Evolutionary conservation across 2,113 vertebrate genomes (phyloP).

Genomic region (Stomatorhinus ivindoensis): DNA sequence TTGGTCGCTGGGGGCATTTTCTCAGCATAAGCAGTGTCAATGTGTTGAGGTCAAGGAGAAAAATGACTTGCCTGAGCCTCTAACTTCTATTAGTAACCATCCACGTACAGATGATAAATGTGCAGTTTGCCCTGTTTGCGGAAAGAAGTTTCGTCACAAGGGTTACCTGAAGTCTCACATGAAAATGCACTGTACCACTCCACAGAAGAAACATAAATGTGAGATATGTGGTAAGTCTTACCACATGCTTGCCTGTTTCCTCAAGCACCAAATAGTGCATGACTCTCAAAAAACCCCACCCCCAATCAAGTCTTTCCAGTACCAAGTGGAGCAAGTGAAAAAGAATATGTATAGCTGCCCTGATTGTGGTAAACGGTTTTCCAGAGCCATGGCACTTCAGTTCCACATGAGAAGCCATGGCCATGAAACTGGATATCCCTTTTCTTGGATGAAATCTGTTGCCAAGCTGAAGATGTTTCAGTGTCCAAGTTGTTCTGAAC

Average conservation of each 20-base stretch:
- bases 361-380: slow-evolving; percentile 62
- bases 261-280: slow-evolving; percentile 60
- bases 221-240: slow-evolving; percentile 59
- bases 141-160: slow-evolving; percentile 54
- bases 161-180: slow-evolving; percentile 55
- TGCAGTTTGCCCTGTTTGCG: slow-evolving; percentile 50
- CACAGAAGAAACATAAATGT: slow-evolving; percentile 56
- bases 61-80: slow-evolving; percentile 23
- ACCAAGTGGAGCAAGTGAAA: slow-evolving; percentile 61
- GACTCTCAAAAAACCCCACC: slow-evolving; percentile 44
- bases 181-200: slow-evolving; percentile 43
- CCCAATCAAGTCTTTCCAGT: slow-evolving; percentile 58
- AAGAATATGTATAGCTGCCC: slow-evolving; percentile 63
- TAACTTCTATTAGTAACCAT: slow-evolving; percentile 35
- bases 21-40: slow-evolving; percentile 60
- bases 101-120: slow-evolving; percentile 36
- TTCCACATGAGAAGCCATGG: slow-evolving; percentile 69
- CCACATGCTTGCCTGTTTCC: slow-evolving; percentile 58
- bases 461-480: slow-evolving; percentile 35
- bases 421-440: slow-evolving; percentile 47
- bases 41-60: slow-evolving; percentile 46
- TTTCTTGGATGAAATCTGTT: slow-evolving; percentile 30
- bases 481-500: slow-evolving; percentile 45
- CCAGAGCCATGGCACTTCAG: slow-evolving; percentile 63
- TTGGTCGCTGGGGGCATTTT: slow-evolving; percentile 64